phyloP scores from a whole-genome alignment of 2,797 vertebrate genomes.

The Lagorchestes hirsutus region DNA sequence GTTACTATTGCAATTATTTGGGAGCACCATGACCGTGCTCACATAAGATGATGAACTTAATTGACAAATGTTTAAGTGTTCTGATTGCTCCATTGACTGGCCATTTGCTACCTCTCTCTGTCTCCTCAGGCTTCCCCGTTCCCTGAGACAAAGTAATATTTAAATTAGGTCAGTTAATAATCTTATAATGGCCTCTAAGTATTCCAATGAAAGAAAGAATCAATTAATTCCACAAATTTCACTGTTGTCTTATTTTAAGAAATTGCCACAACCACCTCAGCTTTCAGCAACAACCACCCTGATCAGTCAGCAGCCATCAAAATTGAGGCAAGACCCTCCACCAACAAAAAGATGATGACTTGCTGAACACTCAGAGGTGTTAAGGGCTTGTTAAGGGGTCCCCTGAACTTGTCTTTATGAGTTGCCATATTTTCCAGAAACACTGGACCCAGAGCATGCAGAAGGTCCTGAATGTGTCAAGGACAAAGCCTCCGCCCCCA shows the following conservation, averaged over 20 bases:
- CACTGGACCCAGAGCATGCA: no score
- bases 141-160: background rate
- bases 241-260: background rate
- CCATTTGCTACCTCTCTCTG: background rate
- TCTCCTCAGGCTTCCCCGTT: background rate
- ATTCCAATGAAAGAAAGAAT: background rate
- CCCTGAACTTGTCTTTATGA: background rate
- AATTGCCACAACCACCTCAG: background rate
- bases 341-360: background rate
- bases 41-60: background rate
- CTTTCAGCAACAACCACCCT: background rate
- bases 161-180: background rate
- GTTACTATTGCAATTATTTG: background rate
- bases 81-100: background rate
- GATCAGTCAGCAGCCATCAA: background rate
- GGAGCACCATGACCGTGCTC: background rate
- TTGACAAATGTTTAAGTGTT: background rate
- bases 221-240: background rate
- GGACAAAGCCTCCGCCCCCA: no score
- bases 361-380: background rate
- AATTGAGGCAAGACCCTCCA: background rate
- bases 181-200: background rate
- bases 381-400: no score
- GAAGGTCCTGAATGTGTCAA: no score
- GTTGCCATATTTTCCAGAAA: no score